Percentiles rank a stretch among this genome's conserved stretches.
Conservation (phyloP, 2,888 invertebrate genomes). For the Dryobota labecula region DNA sequence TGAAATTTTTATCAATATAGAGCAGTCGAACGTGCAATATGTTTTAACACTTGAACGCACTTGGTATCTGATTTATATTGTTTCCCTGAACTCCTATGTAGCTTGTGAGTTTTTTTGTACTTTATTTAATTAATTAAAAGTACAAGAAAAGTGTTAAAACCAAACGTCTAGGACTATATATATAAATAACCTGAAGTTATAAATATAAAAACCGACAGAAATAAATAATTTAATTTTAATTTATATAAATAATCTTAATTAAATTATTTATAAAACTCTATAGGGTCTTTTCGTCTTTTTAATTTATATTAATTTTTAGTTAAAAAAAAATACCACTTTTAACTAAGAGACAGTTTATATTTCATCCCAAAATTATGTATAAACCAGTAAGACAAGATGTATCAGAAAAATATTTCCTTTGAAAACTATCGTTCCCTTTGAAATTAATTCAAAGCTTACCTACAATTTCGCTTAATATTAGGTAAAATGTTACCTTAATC, state of each 20-base stretch:
- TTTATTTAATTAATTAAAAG: background rate
- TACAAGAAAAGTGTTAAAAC: background rate
- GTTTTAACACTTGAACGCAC: conserved; percentile 8
- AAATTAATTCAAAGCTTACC: background rate
- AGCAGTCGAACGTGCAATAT: background rate
- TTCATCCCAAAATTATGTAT: background rate
- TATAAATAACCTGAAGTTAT: too few relatives aligned
- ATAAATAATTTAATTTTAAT: conserved; percentile 80
- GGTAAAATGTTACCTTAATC: background rate
- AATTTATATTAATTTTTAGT: conserved; percentile 92
- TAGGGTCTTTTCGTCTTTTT: conserved; percentile 95
- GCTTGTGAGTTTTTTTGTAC: background rate
- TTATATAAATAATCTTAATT: conserved; percentile 79
- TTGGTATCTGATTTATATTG: too few relatives aligned
- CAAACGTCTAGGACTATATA: background rate
- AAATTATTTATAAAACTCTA: conserved; percentile 91
- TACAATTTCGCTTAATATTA: background rate
- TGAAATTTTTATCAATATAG: conserved; percentile 1
- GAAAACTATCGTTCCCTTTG: background rate
- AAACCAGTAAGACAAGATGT: background rate
- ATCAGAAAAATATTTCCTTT: too few relatives aligned
- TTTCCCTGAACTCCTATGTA: too few relatives aligned
- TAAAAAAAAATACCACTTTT: too few relatives aligned
- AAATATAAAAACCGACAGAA: conserved; percentile 72
- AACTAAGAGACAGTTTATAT: too few relatives aligned